These are phyloP conservation scores for Holcopasites calliopsidis DNA, from an alignment of 1,140 invertebrate species.

Conservation along the genomic window DNA sequence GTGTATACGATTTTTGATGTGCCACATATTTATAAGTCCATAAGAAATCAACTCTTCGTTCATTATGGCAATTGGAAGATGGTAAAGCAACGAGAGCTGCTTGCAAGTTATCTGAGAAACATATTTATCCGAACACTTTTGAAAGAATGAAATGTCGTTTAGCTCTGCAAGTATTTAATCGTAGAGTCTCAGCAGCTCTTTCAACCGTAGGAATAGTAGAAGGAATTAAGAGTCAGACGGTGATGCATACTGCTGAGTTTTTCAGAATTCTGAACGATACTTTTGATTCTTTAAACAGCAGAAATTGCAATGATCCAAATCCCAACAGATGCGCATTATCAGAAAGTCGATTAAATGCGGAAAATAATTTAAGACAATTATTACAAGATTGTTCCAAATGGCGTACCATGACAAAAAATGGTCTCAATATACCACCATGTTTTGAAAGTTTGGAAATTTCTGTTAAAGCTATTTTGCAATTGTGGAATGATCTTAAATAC, in stretches of 20 bases:
- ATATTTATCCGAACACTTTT: neutral
- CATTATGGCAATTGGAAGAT: neutral
- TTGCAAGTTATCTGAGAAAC: neutral
- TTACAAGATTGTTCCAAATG: neutral
- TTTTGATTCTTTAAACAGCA: constrained; percentile 1
- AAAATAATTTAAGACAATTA: neutral
- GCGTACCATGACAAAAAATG: neutral
- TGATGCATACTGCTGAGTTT: neutral
- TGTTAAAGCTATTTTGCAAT: neutral
- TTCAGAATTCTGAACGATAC: neutral
- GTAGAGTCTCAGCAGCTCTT: neutral
- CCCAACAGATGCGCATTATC: neutral
- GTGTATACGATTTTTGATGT: constrained; percentile 1
- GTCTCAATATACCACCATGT: constrained; percentile 7
- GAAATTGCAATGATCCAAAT: neutral
- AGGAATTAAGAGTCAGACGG: neutral
- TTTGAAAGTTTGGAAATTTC: constrained; percentile 3
- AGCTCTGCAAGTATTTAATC: constrained; percentile 2
- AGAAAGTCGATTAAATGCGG: neutral
- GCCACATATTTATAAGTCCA: constrained; percentile 9
- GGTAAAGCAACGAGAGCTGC: neutral
- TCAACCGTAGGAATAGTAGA: neutral
- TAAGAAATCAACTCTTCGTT: constrained; percentile 6
- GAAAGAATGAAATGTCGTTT: constrained; percentile 15
- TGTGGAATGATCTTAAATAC: neutral